Conservation (phyloP, 2,797 vertebrate genomes). For the Anomalospiza imberbis region DNA sequence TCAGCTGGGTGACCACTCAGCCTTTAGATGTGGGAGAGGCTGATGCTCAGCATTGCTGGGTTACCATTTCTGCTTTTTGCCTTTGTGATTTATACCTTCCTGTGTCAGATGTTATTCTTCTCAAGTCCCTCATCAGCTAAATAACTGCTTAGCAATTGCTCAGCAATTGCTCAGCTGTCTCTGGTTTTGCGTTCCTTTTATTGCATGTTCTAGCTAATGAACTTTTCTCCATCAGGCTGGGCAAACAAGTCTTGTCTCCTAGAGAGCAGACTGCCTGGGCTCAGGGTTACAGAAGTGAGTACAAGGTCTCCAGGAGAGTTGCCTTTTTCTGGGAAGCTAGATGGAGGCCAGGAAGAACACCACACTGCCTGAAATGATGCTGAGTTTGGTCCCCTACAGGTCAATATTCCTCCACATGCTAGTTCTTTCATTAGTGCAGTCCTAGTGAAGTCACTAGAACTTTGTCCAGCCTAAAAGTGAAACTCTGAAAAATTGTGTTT, state of each 20-base stretch:
- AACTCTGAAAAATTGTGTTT: neutral
- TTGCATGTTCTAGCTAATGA: neutral
- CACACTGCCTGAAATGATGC: neutral
- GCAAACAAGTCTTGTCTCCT: neutral
- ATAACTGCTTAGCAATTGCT: neutral
- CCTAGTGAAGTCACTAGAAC: neutral
- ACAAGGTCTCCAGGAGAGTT: neutral
- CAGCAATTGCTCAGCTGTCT: neutral
- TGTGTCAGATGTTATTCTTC: neutral
- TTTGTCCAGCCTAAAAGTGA: neutral
- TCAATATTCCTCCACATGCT: neutral
- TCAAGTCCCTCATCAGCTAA: neutral
- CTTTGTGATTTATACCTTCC: neutral
- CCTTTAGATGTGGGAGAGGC: neutral
- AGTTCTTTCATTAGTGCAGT: neutral
- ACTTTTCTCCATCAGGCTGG: neutral
- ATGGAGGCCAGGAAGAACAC: neutral
- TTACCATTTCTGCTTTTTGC: neutral
- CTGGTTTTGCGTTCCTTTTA: neutral
- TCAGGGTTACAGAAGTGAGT: neutral
- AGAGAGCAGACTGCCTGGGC: neutral
- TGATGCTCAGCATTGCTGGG: neutral
- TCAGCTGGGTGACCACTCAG: neutral
- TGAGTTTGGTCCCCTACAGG: neutral
- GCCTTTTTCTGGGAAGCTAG: neutral